Evolutionary conservation across 2,797 vertebrate species (phyloP).

Genomic region (Merluccius polli): DNA sequence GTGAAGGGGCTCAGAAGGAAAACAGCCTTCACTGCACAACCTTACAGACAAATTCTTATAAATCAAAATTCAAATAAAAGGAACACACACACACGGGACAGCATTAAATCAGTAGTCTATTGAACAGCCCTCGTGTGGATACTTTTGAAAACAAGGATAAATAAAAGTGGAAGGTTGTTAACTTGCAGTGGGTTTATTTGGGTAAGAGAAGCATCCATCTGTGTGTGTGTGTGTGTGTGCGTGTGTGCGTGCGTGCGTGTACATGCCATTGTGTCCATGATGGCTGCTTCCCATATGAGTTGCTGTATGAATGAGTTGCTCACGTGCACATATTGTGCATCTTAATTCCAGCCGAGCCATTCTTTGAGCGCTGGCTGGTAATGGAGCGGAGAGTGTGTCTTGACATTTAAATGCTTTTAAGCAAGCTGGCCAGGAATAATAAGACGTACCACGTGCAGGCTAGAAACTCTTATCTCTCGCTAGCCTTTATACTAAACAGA

Average conservation of each 20-base stretch:
- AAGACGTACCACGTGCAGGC: neutral
- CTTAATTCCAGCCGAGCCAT: no score
- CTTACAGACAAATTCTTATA: constrained; percentile 14
- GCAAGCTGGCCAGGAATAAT: neutral
- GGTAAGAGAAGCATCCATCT: neutral
- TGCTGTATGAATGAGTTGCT: no score
- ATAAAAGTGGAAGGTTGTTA: neutral
- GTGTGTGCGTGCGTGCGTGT: neutral
- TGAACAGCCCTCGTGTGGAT: no score
- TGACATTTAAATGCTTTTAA: constrained; percentile 16
- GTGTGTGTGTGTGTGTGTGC: constrained; percentile 3
- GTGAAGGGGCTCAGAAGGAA: constrained; percentile 41
- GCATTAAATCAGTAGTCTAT: no score
- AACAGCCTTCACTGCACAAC: constrained; percentile 5
- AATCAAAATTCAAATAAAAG: neutral
- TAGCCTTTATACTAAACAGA: no score
- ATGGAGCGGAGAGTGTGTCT: constrained; percentile 12
- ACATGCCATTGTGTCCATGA: neutral
- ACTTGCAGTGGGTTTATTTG: no score
- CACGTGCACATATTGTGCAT: no score
- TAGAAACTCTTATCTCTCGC: neutral
- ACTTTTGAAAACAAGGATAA: neutral
- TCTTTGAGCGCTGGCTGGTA: constrained; percentile 9
- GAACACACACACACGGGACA: constrained; percentile 5
- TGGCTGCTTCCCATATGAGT: no score